These are phyloP conservation scores for Gavia stellata DNA, from an alignment of 2,113 vertebrate genomes.

Conservation along the genomic window DNA sequence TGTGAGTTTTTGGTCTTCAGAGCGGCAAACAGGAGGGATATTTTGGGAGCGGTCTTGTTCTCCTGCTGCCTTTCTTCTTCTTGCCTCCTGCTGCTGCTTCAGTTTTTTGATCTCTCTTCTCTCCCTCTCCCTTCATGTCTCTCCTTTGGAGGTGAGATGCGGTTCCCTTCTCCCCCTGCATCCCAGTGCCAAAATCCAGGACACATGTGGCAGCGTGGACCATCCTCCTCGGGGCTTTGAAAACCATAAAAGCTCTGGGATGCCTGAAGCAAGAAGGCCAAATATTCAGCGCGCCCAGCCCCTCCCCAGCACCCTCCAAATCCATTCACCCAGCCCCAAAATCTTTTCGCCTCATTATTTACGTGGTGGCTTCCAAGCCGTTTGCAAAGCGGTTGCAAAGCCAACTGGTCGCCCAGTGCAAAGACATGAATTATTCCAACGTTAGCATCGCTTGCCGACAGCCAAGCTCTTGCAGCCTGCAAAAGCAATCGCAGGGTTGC, in stretches of 20 bases:
- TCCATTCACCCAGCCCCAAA: background rate
- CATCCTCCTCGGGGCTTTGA: background rate
- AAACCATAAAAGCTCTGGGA: background rate
- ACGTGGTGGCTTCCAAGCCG: background rate
- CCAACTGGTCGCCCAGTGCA: background rate
- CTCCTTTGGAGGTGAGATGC: background rate
- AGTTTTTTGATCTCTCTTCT: slow-evolving; percentile 9
- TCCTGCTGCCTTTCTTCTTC: slow-evolving; percentile 4
- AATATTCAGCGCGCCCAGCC: background rate
- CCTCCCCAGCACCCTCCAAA: background rate
- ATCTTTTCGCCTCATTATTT: background rate
- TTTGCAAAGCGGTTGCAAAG: background rate
- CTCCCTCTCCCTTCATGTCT: background rate
- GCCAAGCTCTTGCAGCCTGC: background rate
- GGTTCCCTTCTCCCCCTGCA: background rate
- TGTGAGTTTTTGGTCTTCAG: background rate
- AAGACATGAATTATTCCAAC: background rate
- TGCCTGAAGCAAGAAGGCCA: background rate
- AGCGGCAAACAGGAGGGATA: background rate
- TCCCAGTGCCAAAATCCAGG: background rate
- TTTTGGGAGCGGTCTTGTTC: slow-evolving; percentile 16
- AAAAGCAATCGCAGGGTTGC: background rate
- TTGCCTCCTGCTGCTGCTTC: slow-evolving; percentile 9
- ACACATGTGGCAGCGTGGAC: fast-evolving
- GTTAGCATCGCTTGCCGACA: fast-evolving